A percentile compares a stretch with the other conserved stretches of the same genome.
phyloP scores from a whole-genome alignment of 2,797 vertebrate genomes.

The Pempheris klunzingeri region DNA sequence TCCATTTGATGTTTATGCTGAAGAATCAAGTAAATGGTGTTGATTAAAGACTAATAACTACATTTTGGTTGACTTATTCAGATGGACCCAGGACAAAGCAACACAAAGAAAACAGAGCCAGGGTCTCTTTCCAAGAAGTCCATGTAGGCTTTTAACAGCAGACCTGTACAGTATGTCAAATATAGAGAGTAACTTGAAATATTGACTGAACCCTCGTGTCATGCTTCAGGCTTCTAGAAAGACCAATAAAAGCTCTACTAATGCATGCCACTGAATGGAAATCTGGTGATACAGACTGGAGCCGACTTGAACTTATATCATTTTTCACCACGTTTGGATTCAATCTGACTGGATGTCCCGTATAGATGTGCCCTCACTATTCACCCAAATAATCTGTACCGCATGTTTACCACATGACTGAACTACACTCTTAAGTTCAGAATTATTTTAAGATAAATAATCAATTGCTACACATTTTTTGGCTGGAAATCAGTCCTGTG shows the following conservation, averaged over 20 bases:
- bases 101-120: not conserved
- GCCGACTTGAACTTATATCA: not conserved
- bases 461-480: too few species aligned
- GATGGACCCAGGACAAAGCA: not conserved
- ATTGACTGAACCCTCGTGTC: not conserved
- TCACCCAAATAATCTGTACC: too few species aligned
- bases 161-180: not conserved
- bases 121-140: not conserved
- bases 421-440: not conserved
- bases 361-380: not conserved
- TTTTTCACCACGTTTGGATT: not conserved
- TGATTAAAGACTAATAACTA: not conserved
- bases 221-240: not conserved
- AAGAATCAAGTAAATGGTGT: not conserved
- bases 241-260: not conserved
- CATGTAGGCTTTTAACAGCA: not conserved
- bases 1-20: not conserved
- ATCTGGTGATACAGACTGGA: not conserved
- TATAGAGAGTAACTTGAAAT: not conserved
- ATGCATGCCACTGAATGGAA: not conserved
- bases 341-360: not conserved
- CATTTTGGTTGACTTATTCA: not conserved
- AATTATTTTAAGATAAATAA: too few species aligned
- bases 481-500: too few species aligned
- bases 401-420: not conserved